phyloP scores from a whole-genome alignment of 1,140 invertebrate genomes.

The Colletes latitarsis region DNA sequence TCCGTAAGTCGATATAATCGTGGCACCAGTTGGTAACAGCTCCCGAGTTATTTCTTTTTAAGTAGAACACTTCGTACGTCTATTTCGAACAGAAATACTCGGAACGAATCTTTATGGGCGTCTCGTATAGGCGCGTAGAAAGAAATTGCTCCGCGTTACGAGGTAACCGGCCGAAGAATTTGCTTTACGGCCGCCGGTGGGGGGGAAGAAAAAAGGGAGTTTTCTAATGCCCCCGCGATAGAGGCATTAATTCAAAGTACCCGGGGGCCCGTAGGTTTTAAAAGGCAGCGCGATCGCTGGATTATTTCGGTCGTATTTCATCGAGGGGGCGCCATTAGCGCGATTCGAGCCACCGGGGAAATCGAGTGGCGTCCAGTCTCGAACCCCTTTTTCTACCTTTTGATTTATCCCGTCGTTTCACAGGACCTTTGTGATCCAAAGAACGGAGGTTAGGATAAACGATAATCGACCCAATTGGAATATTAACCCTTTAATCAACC shows the following conservation, averaged over 20 bases:
- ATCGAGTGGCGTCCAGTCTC: neutral
- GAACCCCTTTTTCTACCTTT: neutral
- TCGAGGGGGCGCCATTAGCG: slow-evolving; percentile 4
- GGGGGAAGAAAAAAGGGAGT: neutral
- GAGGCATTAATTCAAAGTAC: slow-evolving; percentile 15
- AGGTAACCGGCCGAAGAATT: neutral
- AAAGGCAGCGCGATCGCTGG: neutral
- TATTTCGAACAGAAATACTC: neutral
- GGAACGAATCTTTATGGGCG: neutral
- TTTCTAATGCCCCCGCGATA: slow-evolving; percentile 6
- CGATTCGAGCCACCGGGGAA: slow-evolving; percentile 2
- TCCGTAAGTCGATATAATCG: no score
- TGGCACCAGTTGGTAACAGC: no score
- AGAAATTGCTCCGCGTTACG: slow-evolving; percentile 3
- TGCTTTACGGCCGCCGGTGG: neutral
- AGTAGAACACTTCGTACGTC: neutral
- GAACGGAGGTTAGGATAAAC: no score
- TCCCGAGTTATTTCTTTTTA: no score
- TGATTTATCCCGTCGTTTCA: neutral
- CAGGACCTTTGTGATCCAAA: slow-evolving; percentile 1
- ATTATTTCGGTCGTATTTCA: slow-evolving; percentile 13
- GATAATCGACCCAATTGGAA: no score
- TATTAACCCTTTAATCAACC: no score
- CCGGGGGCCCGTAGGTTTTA: neutral
- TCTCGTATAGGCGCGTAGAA: neutral